Percentiles rank a stretch among this genome's conserved stretches.
phyloP scores from a whole-genome alignment of 37 sponge, comb jelly and placozoan species.

The Sycon ciliatum region DNA sequence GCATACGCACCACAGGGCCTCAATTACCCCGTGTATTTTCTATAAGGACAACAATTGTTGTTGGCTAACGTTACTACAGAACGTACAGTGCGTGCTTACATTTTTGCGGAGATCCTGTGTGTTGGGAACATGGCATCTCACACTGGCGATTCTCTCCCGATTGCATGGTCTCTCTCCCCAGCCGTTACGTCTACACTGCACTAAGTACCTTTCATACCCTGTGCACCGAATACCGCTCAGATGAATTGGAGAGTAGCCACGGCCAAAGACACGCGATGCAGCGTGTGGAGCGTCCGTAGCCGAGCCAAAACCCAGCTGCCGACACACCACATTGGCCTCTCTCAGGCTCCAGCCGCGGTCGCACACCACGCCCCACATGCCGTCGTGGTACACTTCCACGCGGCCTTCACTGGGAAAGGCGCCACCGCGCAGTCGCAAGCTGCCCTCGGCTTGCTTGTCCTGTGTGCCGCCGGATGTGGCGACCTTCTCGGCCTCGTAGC shows the following conservation, averaged over 20 bases:
- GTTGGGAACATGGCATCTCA: neutral
- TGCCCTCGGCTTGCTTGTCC: no score
- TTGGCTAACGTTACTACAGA: no score
- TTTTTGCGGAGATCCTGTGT: no score
- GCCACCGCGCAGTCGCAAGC: neutral
- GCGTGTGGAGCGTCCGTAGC: neutral
- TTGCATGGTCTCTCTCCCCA: neutral
- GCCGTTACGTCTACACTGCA: neutral
- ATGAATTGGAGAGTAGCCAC: neutral
- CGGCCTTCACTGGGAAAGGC: neutral
- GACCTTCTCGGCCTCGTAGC: no score
- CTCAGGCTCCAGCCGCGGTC: neutral
- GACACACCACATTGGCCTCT: conserved; percentile 5
- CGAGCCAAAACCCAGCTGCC: conserved; percentile 1
- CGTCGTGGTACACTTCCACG: conserved; percentile 1
- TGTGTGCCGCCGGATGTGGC: no score
- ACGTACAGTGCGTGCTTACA: no score
- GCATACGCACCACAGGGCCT: no score
- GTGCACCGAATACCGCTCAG: neutral
- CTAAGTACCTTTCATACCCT: neutral
- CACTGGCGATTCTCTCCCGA: neutral
- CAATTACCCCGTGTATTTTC: no score
- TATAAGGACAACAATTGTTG: no score
- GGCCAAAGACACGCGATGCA: neutral
- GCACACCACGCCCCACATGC: neutral